These are phyloP conservation scores for Indicator maculatus DNA, from an alignment of 2,113 vertebrate genomes.

Conservation along the genomic window DNA sequence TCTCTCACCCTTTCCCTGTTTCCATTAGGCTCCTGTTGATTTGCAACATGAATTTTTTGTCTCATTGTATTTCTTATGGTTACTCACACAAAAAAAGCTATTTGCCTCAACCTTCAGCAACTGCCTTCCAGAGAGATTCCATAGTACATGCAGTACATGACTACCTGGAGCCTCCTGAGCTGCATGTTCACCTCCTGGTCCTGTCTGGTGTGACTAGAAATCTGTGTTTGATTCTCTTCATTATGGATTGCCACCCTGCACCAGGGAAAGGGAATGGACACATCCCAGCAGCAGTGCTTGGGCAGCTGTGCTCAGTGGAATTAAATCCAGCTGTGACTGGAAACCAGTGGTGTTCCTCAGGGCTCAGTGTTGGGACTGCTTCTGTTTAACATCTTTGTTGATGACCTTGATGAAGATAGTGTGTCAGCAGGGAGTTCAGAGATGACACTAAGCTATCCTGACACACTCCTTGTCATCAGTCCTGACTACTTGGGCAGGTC, in stretches of 20 bases:
- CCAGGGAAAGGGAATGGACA: neutral
- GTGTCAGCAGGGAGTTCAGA: no score
- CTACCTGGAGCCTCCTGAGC: neutral
- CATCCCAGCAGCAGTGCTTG: fast-evolving
- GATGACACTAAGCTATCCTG: no score
- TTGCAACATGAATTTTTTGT: neutral
- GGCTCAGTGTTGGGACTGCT: no score
- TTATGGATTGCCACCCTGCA: neutral
- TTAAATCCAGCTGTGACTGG: no score
- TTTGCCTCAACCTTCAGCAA: neutral
- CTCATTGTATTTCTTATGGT: neutral
- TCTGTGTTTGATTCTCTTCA: neutral
- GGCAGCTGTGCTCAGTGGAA: neutral
- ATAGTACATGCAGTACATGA: fast-evolving
- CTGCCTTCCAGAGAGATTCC: neutral
- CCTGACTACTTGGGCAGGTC: no score
- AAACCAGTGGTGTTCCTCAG: no score
- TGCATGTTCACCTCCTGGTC: neutral
- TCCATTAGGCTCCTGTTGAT: neutral
- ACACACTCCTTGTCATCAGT: no score
- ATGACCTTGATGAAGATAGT: no score
- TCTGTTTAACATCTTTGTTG: no score
- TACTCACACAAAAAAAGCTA: neutral
- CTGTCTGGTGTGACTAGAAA: neutral
- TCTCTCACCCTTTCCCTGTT: neutral